Evolutionary conservation across 2,797 vertebrate species (phyloP).

Genomic region (Sebastes glaucus): DNA sequence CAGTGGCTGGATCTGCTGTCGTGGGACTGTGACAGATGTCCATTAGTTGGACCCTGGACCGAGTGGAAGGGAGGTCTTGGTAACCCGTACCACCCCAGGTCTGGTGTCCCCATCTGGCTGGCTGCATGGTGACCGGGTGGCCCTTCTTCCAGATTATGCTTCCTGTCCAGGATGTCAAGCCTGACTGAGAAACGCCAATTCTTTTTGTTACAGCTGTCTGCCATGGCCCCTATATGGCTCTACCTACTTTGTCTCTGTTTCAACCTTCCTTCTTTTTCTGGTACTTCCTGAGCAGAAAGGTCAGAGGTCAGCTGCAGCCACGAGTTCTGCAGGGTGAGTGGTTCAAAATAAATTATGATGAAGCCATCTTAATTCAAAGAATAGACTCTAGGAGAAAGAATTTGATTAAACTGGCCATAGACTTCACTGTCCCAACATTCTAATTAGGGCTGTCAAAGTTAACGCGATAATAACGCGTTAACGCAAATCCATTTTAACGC

Average conservation of each 20-base stretch:
- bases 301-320: background rate
- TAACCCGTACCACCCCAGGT: constrained; percentile 70
- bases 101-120: constrained; percentile 80
- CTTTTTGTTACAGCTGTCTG: background rate
- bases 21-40: constrained; percentile 86
- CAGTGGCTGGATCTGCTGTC: constrained; percentile 71
- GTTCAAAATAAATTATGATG: background rate
- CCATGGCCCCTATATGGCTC: background rate
- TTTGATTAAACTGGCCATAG: background rate
- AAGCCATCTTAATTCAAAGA: background rate
- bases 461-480: too few relatives aligned
- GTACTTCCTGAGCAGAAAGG: background rate
- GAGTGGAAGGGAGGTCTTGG: constrained; percentile 61
- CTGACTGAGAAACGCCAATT: constrained; percentile 1
- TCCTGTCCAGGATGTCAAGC: constrained; percentile 22
- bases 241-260: background rate
- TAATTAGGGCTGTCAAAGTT: background rate
- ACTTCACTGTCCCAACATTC: background rate
- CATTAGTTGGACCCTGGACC: constrained; percentile 74
- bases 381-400: background rate
- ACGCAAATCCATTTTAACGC: too few relatives aligned
- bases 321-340: background rate
- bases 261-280: background rate
- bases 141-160: constrained; percentile 42
- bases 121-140: constrained; percentile 26